Evolutionary conservation across 2,113 vertebrate genomes (phyloP), one percentile per base, ranked within the genome.

Genomic region (Gobius niger): DNA sequence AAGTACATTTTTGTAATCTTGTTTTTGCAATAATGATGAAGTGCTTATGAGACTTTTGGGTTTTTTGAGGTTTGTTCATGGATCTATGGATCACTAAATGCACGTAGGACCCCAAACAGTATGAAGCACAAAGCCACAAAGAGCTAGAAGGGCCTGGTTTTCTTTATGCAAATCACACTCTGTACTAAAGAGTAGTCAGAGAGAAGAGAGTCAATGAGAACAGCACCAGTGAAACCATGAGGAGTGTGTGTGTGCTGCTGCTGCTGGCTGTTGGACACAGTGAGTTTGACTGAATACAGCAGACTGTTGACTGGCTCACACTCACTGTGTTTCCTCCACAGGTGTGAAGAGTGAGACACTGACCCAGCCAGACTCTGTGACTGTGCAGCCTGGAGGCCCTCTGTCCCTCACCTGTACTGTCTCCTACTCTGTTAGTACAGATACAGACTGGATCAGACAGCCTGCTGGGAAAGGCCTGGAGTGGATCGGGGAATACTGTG

Each of bases 401-500:
- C 51, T 53, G n/a, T 10, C 51, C 51, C 51, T 53, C 51, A 5
- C 51, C n/a, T 53, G 51, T 53, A 0, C 14, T 44, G 8, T 41
- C 6, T 77, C 77, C 49, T 83, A 8, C 40, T 2, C 0, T 14
- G 60, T 14, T 1, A 63, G 44, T 44, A 0, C 49, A 6, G 44
- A 12, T 0, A 78, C 86, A 0, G 0, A 54, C 50, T 91, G 82
- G 84, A 68, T 34, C 10, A 12, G 54, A 50, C 83, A 85, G 4
- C 63, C 44, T 0, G 65, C 78, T n/a, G 82, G 78, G 24, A 34
- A 34, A 34, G 24, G 24, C 24, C 24, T 34, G 24, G 24, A 34
- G 24, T 34, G 24, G 24, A 34, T 34, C 5, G 24, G 24, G 24
- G 24, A 34, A 34, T 34, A 34, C 2, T 34, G 24, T 34, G 24